Percentiles rank a stretch among this genome's conserved stretches.
Conservation (phyloP, 2,113 vertebrate genomes). For the Dasyornis broadbenti region DNA sequence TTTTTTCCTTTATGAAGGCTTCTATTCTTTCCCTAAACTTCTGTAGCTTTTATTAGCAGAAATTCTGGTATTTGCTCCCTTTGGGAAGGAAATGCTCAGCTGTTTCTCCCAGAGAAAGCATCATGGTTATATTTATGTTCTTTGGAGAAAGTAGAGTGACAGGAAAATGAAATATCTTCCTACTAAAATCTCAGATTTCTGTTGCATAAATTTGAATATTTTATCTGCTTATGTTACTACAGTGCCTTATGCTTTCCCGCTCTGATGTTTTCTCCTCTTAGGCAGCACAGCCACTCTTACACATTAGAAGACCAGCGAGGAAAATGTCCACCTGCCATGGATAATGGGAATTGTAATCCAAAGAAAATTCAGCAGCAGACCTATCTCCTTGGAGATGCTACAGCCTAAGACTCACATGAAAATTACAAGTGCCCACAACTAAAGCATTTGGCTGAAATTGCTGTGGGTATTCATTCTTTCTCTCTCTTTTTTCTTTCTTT, state of each 20-base stretch:
- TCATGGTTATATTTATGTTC: background rate
- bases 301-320: background rate
- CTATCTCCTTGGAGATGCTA: background rate
- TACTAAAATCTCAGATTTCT: background rate
- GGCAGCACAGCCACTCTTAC: background rate
- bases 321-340: background rate
- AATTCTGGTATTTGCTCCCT: background rate
- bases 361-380: background rate
- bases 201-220: conserved; percentile 30
- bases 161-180: background rate
- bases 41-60: conserved; percentile 1
- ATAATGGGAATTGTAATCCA: background rate
- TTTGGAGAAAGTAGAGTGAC: background rate
- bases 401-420: background rate
- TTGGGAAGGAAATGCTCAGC: background rate
- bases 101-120: conserved; percentile 6
- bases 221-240: conserved; percentile 32
- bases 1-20: background rate
- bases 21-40: background rate
- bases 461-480: background rate
- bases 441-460: background rate
- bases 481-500: accelerated
- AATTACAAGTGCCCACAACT: background rate
- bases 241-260: background rate
- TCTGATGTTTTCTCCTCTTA: background rate